Base-by-base conservation (phyloP, 2,113 vertebrate genomes). In the Nesoenas mayeri region DNA sequence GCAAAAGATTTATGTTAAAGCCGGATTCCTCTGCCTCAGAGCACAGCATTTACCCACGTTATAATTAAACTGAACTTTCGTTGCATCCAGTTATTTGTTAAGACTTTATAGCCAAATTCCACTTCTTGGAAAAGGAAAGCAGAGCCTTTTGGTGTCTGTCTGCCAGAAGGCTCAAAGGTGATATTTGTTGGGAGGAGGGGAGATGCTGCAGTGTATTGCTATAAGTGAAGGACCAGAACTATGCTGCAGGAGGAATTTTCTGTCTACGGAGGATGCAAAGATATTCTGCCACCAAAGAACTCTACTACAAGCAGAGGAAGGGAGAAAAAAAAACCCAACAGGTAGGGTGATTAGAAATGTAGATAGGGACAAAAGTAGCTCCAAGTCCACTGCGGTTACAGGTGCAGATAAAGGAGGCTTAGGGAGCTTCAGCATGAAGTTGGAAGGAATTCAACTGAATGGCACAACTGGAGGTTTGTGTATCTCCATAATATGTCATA, bases 321-420 rank as follows among this genome's bases (percentile, higher is more conserved):
- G 3, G 16, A 10, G 31, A 3, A 34, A n/a, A n/a, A 24, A 29
- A 36, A 6, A 2, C 2, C 6, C 7, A 54, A 1, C 9, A 31
- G 36, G 8, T 32, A 20, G 31, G n/a, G 6, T 42, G 29, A 6
- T 54, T 10, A 66, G 44, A 72, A 66, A 44, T 13, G 17, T 2
- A 31, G 40, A 16, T 5, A 50, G 38, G 54, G 50, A 3, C 47
- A 58, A 20, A 61, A 94, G 36, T 7, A 81, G 40, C 47, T 64
- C 5, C 6, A 24, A 40, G 36, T 53, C 25, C 7, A 4, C 12
- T 85, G n/a, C 4, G 11, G 28, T 11, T 40, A 16, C 18, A 3
- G 65, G 15, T n/a, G 54, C n/a, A 50, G 56, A 11, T 36, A 32
- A 28, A 15, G 25, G 21, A 85, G 28, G 13, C n/a, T 83, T 7